Evolutionary conservation across 2,888 invertebrate species (phyloP), one percentile per base, ranked within the genome.

Genomic region (Andrena praecox): DNA sequence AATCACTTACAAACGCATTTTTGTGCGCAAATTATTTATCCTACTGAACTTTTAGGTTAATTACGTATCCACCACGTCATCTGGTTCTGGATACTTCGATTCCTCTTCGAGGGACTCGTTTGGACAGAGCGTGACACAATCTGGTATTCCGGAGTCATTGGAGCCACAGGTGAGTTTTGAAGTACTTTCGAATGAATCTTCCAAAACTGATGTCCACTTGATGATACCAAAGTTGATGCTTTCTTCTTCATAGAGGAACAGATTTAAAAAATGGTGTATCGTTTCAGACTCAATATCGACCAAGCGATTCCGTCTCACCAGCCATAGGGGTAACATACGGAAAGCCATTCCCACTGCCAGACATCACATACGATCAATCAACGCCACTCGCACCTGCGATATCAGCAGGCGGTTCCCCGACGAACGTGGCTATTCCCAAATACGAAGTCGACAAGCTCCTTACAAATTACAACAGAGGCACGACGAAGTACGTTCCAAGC

Each of bases 401-500:
- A 1, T 33, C n/a, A 48, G 60, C 64, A 16, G 84, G 80, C 2
- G 89, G 85, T 0, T 90, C 90, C 1, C 87, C 89, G 24, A 83
- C 87, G 2, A 87, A 85, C 6, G 16, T 84, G 2, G 84, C 73
- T 7, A 89, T 88, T 27, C 31, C 89, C 1, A 80, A 76, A 48
- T 84, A 87, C 10, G 82, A 91, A 60, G 87, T 87, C 0, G 77
- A 85, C 6, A 91, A 91, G 63, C 63, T 89, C 0, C 64, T 87
- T 8, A 87, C 86, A 1, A 92, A 90, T 54, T 90, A 91, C 63
- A 85, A 90, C 60, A 86, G 93, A 74, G 93, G 93, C 48, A 86
- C 79, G 4, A 85, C 88, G 0, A 92, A 87, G 74, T 93, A 91
- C 31, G 89, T 88, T 20, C 88, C 93, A n/a, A 87, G 56, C 12